Conservation (phyloP, 2,888 invertebrate species). For the Ommatoiulus sabulosus region DNA sequence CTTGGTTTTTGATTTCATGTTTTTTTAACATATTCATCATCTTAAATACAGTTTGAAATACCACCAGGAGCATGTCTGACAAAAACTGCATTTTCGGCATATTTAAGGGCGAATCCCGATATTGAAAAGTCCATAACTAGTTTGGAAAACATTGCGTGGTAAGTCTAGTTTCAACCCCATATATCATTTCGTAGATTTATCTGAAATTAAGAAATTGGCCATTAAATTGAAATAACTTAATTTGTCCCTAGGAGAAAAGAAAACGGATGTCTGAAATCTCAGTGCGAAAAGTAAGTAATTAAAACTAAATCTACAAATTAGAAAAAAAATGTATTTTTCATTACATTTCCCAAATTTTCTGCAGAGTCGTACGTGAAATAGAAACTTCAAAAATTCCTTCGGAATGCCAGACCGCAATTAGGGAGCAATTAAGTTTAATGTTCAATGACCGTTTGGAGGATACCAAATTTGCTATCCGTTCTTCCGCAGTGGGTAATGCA, state of each 20-base stretch:
- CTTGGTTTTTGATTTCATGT: no score
- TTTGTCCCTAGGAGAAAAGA: background rate
- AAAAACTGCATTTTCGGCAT: constrained; percentile 73
- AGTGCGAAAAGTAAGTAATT: constrained; percentile 37
- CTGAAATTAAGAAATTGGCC: no score
- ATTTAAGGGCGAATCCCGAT: constrained; percentile 69
- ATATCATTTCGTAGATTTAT: no score
- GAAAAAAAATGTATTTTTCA: background rate
- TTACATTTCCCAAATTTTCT: background rate
- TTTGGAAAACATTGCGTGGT: constrained; percentile 54
- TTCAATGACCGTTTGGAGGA: constrained; percentile 12
- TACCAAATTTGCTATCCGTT: constrained; percentile 39
- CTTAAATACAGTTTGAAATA: constrained; percentile 71
- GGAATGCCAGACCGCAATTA: background rate
- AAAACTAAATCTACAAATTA: background rate
- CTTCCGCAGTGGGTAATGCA: constrained; percentile 49
- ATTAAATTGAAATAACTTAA: background rate
- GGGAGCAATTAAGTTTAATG: constrained; percentile 8
- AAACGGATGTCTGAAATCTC: constrained; percentile 35
- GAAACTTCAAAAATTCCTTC: background rate
- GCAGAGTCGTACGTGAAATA: background rate
- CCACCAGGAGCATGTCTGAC: constrained; percentile 81
- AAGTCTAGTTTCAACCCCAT: background rate
- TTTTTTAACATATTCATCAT: no score
- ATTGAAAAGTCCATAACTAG: background rate